These are phyloP conservation scores for Thalassarche chlororhynchos DNA, from an alignment of 2,113 vertebrate species.

Conservation along the genomic window DNA sequence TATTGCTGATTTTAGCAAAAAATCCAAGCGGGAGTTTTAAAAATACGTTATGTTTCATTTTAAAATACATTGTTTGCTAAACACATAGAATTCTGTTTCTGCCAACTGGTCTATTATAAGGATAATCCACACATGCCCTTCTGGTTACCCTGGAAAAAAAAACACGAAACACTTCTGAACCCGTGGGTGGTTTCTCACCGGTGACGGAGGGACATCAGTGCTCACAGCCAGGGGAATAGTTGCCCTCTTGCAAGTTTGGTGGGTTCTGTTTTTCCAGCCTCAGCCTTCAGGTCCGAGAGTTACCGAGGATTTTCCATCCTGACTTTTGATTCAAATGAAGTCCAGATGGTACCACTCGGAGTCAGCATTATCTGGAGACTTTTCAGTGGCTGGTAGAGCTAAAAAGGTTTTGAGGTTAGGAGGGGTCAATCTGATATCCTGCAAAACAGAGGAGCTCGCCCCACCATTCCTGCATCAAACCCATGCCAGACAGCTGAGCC, in stretches of 20 bases:
- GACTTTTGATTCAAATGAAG: slow-evolving; percentile 8
- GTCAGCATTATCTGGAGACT: background rate
- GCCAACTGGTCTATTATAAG: slow-evolving; percentile 52
- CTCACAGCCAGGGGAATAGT: background rate
- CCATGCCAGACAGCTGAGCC: background rate
- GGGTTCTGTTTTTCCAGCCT: slow-evolving; percentile 8
- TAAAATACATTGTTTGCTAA: slow-evolving; percentile 70
- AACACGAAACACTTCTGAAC: background rate
- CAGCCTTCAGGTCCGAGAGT: background rate
- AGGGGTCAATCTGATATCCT: background rate
- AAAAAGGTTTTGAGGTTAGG: background rate
- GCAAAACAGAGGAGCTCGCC: background rate
- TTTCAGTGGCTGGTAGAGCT: background rate
- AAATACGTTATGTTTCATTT: slow-evolving; percentile 58
- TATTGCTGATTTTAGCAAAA: slow-evolving; percentile 57
- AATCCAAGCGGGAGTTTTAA: slow-evolving; percentile 35
- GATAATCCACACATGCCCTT: slow-evolving; percentile 40
- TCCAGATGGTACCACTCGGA: background rate
- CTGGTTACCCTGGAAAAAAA: background rate
- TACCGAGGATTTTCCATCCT: background rate
- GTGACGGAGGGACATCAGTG: background rate
- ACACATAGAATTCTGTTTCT: slow-evolving; percentile 63
- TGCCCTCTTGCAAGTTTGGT: background rate
- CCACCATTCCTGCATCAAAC: background rate
- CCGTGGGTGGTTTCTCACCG: slow-evolving; percentile 33